phyloP scores from a whole-genome alignment of 1,140 invertebrate genomes.

The honey bee (Apis mellifera) region DNA sequence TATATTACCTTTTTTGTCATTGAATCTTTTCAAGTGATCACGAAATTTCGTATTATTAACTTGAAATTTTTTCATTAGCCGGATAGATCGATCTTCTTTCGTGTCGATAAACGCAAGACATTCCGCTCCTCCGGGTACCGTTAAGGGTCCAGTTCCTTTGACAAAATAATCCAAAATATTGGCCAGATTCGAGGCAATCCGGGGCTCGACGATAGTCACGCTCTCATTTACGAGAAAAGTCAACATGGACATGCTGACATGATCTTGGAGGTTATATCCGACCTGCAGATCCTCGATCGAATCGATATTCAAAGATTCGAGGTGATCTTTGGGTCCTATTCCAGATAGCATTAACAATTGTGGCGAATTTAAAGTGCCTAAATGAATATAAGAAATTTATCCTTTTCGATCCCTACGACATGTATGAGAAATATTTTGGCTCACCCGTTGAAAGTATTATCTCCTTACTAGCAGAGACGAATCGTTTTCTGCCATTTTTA shows the following conservation, averaged over 20 bases:
- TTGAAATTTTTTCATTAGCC: background rate
- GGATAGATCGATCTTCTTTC: slow-evolving; percentile 42
- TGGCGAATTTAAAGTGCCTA: slow-evolving; percentile 82
- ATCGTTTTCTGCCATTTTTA: slow-evolving; percentile 80
- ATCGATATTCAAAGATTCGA: slow-evolving; percentile 80
- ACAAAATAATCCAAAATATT: slow-evolving; percentile 83
- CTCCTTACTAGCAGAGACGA: slow-evolving; percentile 81
- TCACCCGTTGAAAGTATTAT: slow-evolving; percentile 82
- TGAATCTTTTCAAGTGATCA: no score
- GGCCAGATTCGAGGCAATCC: slow-evolving; percentile 80
- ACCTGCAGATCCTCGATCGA: slow-evolving; percentile 87
- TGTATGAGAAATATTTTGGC: background rate
- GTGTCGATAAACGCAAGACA: slow-evolving; percentile 87
- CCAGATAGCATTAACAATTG: slow-evolving; percentile 85
- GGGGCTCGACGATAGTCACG: slow-evolving; percentile 81
- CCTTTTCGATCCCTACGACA: no score
- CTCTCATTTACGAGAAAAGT: slow-evolving; percentile 86
- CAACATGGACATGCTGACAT: slow-evolving; percentile 86
- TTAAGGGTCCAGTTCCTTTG: slow-evolving; percentile 85
- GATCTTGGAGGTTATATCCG: slow-evolving; percentile 91
- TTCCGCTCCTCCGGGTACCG: slow-evolving; percentile 87
- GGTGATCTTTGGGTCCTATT: slow-evolving; percentile 82
- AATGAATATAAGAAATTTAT: background rate
- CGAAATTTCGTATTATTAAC: background rate
- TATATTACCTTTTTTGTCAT: background rate